Evolutionary conservation across 1,140 invertebrate genomes (phyloP).

Genomic region (Drosophila auraria): DNA sequence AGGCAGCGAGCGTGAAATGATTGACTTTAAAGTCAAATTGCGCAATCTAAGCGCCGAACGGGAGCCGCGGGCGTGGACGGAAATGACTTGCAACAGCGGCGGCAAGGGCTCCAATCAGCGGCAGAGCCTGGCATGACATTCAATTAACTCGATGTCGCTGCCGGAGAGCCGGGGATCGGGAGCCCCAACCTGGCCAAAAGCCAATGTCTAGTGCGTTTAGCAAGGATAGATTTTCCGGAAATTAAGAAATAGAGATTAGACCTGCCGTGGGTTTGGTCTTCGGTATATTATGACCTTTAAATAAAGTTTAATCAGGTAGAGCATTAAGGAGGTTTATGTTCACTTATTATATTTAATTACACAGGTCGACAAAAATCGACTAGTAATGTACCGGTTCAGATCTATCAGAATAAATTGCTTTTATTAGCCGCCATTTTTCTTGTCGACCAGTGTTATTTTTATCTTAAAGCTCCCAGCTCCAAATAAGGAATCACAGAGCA

Average conservation of each 20-base stretch:
- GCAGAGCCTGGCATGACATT: conserved; percentile 53
- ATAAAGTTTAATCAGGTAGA: background rate
- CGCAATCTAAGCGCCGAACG: conserved; percentile 48
- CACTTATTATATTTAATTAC: no score
- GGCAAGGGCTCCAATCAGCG: conserved; percentile 20
- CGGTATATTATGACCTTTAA: background rate
- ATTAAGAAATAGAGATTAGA: conserved; percentile 7
- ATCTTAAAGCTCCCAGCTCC: background rate
- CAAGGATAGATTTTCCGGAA: conserved; percentile 16
- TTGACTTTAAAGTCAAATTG: conserved; percentile 78
- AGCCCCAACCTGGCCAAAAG: conserved; percentile 25
- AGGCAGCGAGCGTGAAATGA: conserved; percentile 52
- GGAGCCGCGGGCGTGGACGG: conserved; percentile 18
- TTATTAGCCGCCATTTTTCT: no score
- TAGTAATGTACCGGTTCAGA: no score
- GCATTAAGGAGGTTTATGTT: no score
- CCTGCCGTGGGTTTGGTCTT: no score
- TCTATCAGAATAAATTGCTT: no score
- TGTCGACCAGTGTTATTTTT: no score
- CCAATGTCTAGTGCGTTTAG: conserved; percentile 57
- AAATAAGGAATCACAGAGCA: background rate
- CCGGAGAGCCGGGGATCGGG: background rate
- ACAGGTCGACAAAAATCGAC: no score
- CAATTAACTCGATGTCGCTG: conserved; percentile 66
- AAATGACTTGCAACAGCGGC: conserved; percentile 47